Evolutionary conservation across 2,888 invertebrate species (phyloP), one percentile per base, ranked within the genome.

Genomic region (Drosophila atripex): DNA sequence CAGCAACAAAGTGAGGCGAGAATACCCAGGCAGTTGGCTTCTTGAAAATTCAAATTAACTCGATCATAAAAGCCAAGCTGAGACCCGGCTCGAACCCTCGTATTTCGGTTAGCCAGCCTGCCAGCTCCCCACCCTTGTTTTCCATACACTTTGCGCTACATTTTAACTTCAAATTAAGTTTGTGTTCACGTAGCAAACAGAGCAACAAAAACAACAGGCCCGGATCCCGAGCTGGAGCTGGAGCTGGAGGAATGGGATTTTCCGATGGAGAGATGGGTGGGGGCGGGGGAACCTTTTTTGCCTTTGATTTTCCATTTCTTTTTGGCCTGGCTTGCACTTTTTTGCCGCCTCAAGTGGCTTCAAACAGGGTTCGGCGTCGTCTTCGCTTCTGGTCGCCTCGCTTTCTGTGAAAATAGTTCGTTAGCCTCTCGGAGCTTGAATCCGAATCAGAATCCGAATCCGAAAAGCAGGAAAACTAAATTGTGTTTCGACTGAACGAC

Each of bases 131-230:
- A 1, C 3, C 32, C 54, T 73, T 78, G 77, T 78, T 78, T 77
- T 75, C 84, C 69, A 59, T 45, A 77, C 79, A 86, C 84, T 86
- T 87, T 85, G 66, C 70, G 68, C 63, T 76, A 86, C 87, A 80
- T 80, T 80, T 80, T 80, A 80, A 80, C 85, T 82, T 87, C 71
- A 86, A 82, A 82, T 82, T 82, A 82, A 86, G 82, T 86, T 82
- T 87, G 88, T 82, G 82, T 82, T 86, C 82, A 82, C 82, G 82
- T 88, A 85, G 83, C 84, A 88, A 87, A 86, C 80, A 86, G 76
- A 75, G 55, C 46, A 84, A 59, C 58, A 75, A 39, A 68, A 71
- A 56, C 74, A 75, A 54, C 61, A 70, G 35, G n/a, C 35, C 35
- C 4, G 32, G 32, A 38, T 46, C 28, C 7, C 28, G 28, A 55